Evolutionary conservation across 1,140 invertebrate genomes (phyloP).

Genomic region (Bilobella aurantiaca): DNA sequence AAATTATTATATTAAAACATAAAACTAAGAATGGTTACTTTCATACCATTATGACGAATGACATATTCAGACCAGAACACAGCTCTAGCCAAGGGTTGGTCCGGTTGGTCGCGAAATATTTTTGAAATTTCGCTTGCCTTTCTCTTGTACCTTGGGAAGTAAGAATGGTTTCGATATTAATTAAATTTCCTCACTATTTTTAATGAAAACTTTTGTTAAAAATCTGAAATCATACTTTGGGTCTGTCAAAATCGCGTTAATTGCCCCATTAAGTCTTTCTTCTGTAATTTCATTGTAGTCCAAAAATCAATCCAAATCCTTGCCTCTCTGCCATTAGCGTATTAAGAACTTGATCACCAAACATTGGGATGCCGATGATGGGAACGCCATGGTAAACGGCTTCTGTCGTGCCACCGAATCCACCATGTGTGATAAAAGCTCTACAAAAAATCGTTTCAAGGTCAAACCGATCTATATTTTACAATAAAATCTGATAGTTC

Average conservation of each 20-base stretch:
- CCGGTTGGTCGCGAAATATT: conserved; percentile 47
- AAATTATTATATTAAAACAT: neutral
- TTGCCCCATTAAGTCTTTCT: neutral
- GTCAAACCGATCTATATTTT: no score
- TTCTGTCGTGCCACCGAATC: conserved; percentile 50
- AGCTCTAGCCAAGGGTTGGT: conserved; percentile 46
- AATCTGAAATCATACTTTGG: neutral
- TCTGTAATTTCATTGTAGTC: neutral
- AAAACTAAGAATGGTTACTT: no score
- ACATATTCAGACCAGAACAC: conserved; percentile 54
- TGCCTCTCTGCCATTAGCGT: conserved; percentile 22
- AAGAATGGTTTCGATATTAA: no score
- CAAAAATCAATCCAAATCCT: conserved; percentile 16
- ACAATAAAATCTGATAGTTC: neutral
- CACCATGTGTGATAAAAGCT: conserved; percentile 55
- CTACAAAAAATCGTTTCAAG: no score
- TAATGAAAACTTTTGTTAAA: no score
- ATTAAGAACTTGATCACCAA: conserved; percentile 49
- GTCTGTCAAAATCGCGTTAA: neutral
- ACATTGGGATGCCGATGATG: conserved; percentile 51
- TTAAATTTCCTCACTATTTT: no score
- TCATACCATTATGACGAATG: conserved; percentile 34
- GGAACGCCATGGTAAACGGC: conserved; percentile 48
- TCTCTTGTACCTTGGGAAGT: conserved; percentile 38
- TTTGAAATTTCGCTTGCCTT: conserved; percentile 45